phyloP scores from a whole-genome alignment of 2,797 vertebrate species.

The Rhynchonycteris naso region DNA sequence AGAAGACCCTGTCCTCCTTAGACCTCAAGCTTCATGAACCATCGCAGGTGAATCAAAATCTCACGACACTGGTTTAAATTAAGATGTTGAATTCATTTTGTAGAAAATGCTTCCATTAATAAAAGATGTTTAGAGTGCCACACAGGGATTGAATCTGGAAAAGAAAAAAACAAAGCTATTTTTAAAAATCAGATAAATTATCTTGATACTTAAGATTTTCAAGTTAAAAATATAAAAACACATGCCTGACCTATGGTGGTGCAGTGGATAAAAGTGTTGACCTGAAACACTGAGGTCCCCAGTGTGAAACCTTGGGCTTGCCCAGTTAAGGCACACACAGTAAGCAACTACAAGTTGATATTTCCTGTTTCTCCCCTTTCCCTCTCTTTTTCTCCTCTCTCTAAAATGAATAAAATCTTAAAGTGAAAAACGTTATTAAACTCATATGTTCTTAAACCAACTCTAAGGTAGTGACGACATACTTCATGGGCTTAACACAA shows the following conservation, averaged over 20 bases:
- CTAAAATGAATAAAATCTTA: too few species aligned
- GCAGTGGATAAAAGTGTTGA: too few species aligned
- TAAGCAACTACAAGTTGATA: too few species aligned
- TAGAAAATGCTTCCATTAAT: slow-evolving; percentile 65
- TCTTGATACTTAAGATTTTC: neutral
- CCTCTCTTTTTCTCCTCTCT: too few species aligned
- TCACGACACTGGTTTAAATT: slow-evolving; percentile 4
- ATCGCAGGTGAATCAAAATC: slow-evolving; percentile 49
- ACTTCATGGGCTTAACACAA: neutral
- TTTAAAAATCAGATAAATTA: slow-evolving; percentile 4
- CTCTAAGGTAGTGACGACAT: neutral
- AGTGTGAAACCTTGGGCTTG: too few species aligned
- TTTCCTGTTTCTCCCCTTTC: too few species aligned
- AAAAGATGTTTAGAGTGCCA: slow-evolving; percentile 74
- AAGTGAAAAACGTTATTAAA: neutral
- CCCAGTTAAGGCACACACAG: too few species aligned
- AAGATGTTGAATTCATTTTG: slow-evolving; percentile 62
- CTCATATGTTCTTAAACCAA: neutral
- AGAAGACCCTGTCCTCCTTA: slow-evolving; percentile 72
- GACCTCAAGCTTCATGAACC: slow-evolving; percentile 55
- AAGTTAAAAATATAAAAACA: neutral
- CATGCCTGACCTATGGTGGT: too few species aligned
- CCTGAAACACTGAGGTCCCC: too few species aligned
- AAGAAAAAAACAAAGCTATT: slow-evolving; percentile 54
- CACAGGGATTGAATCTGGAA: slow-evolving; percentile 77